A percentile compares a stretch with the other conserved stretches of the same genome.
Conservation (phyloP, 2,888 invertebrate species). For the Ophion costatus region DNA sequence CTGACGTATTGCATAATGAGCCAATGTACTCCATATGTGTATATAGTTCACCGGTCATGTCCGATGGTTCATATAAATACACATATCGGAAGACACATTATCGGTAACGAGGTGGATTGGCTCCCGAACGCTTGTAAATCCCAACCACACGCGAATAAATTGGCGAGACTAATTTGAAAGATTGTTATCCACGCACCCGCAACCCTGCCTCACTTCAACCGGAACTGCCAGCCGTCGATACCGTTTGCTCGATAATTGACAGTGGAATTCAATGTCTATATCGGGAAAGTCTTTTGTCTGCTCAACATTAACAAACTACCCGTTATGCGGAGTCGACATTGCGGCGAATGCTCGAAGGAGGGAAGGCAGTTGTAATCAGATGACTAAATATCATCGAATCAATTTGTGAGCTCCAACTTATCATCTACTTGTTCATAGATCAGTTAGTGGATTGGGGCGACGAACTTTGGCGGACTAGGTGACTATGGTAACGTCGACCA, state of each 20-base stretch:
- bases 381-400: no score
- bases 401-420: no score
- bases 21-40: conserved; percentile 15
- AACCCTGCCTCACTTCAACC: not conserved
- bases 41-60: conserved; percentile 21
- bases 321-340: no score
- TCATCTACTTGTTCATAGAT: no score
- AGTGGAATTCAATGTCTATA: not conserved
- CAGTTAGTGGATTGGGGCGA: no score
- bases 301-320: no score
- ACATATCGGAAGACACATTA: conserved; percentile 3
- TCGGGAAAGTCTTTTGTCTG: not conserved
- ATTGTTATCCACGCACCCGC: conserved; percentile 5
- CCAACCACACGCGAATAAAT: conserved; percentile 7
- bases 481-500: no score
- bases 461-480: no score
- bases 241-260: not conserved
- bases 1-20: conserved; percentile 58
- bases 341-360: no score
- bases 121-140: conserved; percentile 27
- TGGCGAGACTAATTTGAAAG: conserved; percentile 25
- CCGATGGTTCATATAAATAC: conserved; percentile 35
- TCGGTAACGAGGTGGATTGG: conserved; percentile 24
- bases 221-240: not conserved
- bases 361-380: no score